Base-by-base conservation (phyloP, 2,113 vertebrate genomes). In the Vireo altiloquus region DNA sequence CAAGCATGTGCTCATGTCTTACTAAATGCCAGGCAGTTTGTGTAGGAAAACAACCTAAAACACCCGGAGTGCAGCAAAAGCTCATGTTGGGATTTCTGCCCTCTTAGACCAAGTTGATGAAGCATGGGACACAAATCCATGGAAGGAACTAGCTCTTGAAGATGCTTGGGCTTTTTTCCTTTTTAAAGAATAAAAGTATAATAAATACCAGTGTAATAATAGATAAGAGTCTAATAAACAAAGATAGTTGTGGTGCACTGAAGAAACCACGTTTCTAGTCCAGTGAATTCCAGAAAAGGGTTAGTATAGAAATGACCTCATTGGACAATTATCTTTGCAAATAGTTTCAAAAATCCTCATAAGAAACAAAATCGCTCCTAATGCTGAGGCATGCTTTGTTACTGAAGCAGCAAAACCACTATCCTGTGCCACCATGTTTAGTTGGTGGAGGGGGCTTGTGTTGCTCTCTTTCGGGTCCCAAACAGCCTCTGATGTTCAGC, bases 1-100 rank as follows among this genome's bases (percentile, higher is more conserved):
- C 15, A n/a, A 44, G 53, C 22, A 7, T 22, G 49, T 0, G 2
- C 16, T 83, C 1, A 0, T 9, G 1, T 65, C 37, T 54, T 46
- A 47, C 1, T 50, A 33, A 69, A 60, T 22, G 63, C 27, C 25
- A 69, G 40, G 68, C 20, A 33, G 37, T 59, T 75, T 46, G 23
- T 57, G 18, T 46, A 69, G 42, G 52, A 74, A 69, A 54, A 68
- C 10, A 50, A 47, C 27, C 12, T 71, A 24, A 54, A 92, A 46
- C 25, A 70, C 30, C 15, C 1, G 0, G 35, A 35, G 24, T 44
- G n/a, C 50, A 75, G 63, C 2, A 5, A 75, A 89, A 89, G 42
- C 35, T 84, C 10, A 13, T 1, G 1, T 22, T 82, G 75, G 56
- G 71, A 71, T 5, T 86, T 79, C 35, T 68, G 52, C 22, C 24